Evolutionary conservation across 2,888 invertebrate genomes (phyloP), one percentile per base, ranked within the genome.

Genomic region (Augiades crinisus): DNA sequence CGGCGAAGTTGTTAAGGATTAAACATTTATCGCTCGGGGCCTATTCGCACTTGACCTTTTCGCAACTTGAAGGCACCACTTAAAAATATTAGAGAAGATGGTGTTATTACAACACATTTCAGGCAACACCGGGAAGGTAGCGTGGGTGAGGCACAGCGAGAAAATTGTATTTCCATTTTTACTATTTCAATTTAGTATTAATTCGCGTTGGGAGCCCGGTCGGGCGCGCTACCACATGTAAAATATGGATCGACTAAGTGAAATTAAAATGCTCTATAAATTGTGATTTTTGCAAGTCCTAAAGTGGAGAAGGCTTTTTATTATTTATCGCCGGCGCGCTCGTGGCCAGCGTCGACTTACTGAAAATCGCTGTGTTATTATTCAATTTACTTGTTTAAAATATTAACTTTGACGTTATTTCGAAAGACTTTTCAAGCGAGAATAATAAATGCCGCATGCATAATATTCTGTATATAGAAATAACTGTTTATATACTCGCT

Each of bases 221-320:
- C 76, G 81, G 80, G 82, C 77, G 76, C 81, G 74, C 85, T 78
- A 78, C 87, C 88, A 88, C 89, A 88, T 87, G 88, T 89, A 89
- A 89, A 89, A 89, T 89, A 89, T 89, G 89, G 87, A 88, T 86
- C 84, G 84, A 82, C 88, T 89, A 89, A 89, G 88, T 88, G 88
- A 89, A 89, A 89, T 89, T 89, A 89, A 89, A 89, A 88, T 81
- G 86, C 83, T 87, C 89, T 88, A 89, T 89, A 89, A 89, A 89
- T 89, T 89, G 86, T 87, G 87, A 89, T 88, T 89, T 89, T 89
- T 88, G 88, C 88, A 88, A 89, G 89, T 88, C 86, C 89, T 84
- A 87, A 88, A 89, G 89, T 88, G 87, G 86, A 85, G 86, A 86
- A 87, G 86, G 86, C 85, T 87, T 86, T 86, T 86, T 87, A 87